phyloP scores from a whole-genome alignment of 1,140 invertebrate genomes.

The Ruditapes philippinarum region DNA sequence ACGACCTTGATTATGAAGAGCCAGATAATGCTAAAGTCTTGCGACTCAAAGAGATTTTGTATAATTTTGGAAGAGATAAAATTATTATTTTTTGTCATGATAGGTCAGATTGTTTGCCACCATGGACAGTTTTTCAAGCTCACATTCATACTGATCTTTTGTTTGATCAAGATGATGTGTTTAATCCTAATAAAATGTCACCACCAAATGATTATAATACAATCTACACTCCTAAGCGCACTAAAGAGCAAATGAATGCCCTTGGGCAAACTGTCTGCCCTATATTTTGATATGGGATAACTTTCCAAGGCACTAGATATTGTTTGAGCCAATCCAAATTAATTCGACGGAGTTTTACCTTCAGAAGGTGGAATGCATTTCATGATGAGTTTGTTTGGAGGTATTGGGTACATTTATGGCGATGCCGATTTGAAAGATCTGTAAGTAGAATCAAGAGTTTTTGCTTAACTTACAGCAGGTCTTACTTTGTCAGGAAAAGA shows the following conservation, averaged over 20 bases:
- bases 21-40: background rate
- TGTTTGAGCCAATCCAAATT: background rate
- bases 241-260: conserved; percentile 9
- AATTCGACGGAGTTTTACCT: background rate
- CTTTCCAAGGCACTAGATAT: conserved; percentile 38
- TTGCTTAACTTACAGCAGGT: background rate
- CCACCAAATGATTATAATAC: conserved; percentile 50
- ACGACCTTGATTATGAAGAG: background rate
- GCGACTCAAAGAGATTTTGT: background rate
- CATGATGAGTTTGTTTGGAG: conserved; percentile 38
- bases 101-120: background rate
- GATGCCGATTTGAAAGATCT: conserved; percentile 10
- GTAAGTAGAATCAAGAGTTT: background rate
- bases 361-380: conserved; percentile 56
- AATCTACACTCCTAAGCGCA: conserved; percentile 18
- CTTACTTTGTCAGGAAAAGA: conserved; percentile 22
- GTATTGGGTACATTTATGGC: conserved; percentile 17
- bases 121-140: background rate
- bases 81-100: background rate
- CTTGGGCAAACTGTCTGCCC: background rate
- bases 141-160: background rate
- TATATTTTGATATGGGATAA: conserved; percentile 44
- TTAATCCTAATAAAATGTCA: conserved; percentile 26
- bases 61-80: background rate
- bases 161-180: background rate